phyloP scores from a whole-genome alignment of 2,888 invertebrate genomes.

The Mongoloraphidia duomilia region DNA sequence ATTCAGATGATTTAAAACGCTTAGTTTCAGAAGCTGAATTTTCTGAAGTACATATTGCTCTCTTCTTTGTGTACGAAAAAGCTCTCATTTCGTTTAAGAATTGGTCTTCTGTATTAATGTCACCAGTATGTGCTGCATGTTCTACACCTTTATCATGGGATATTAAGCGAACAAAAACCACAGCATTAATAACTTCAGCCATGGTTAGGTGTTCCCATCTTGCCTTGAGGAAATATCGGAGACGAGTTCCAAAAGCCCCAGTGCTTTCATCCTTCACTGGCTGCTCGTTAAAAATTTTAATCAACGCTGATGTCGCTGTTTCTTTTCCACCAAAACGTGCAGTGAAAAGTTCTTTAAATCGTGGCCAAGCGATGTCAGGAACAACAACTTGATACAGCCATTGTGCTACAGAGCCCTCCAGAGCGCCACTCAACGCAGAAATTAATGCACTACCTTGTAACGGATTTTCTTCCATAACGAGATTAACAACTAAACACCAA shows the following conservation, averaged over 20 bases:
- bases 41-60: too few species aligned
- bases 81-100: neutral
- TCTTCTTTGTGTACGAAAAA: neutral
- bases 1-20: neutral
- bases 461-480: constrained; percentile 6
- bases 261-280: neutral
- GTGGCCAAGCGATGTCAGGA: neutral
- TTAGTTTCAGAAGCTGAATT: neutral
- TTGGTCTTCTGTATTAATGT: neutral
- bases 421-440: constrained; percentile 5
- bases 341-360: neutral
- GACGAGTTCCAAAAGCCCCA: neutral
- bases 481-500: constrained; percentile 6
- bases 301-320: neutral
- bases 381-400: neutral
- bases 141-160: neutral
- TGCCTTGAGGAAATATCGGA: neutral
- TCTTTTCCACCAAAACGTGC: neutral
- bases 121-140: neutral
- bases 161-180: neutral
- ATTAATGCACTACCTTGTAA: constrained; percentile 6
- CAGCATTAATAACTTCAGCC: neutral
- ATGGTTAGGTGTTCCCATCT: neutral
- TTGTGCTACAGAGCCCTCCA: constrained; percentile 5
- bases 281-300: neutral